A percentile compares a stretch with the other conserved stretches of the same genome.
Evolutionary conservation across 2,888 invertebrate genomes (phyloP).

Genomic region (Drosophila kuntzei): DNA sequence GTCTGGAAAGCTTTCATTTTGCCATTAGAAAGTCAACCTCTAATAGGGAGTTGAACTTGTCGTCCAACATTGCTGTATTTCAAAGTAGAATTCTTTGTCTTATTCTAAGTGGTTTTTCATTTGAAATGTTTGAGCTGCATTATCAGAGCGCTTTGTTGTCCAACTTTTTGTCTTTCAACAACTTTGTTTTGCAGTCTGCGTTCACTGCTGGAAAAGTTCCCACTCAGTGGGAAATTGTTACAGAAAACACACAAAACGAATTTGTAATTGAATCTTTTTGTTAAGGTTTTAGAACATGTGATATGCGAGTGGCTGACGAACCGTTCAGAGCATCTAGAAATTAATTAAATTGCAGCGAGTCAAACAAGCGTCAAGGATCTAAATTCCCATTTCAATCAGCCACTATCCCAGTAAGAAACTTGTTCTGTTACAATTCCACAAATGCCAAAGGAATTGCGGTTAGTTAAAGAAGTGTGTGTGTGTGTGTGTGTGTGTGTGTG

Average conservation of each 20-base stretch:
- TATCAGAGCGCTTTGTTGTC: conserved; percentile 25
- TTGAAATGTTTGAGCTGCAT: conserved; percentile 48
- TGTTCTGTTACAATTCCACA: conserved; percentile 3
- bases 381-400: conserved; percentile 27
- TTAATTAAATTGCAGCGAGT: conserved; percentile 44
- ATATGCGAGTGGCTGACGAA: conserved; percentile 13
- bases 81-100: conserved; percentile 63
- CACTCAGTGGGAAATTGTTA: conserved; percentile 27
- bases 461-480: background rate
- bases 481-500: background rate
- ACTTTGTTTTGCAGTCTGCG: conserved; percentile 31
- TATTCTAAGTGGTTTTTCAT: conserved; percentile 74
- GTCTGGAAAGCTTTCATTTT: conserved; percentile 36
- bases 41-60: conserved; percentile 23
- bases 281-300: conserved; percentile 11
- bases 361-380: conserved; percentile 8
- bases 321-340: conserved; percentile 27
- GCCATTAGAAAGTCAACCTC: conserved; percentile 48
- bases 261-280: conserved; percentile 59
- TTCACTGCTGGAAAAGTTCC: conserved; percentile 35
- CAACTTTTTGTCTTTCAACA: conserved; percentile 30
- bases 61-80: conserved; percentile 34
- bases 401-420: background rate
- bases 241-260: conserved; percentile 35
- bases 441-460: conserved; percentile 11